Base-by-base conservation (phyloP, 2,797 vertebrate genomes). In the Onychomys torridus region DNA sequence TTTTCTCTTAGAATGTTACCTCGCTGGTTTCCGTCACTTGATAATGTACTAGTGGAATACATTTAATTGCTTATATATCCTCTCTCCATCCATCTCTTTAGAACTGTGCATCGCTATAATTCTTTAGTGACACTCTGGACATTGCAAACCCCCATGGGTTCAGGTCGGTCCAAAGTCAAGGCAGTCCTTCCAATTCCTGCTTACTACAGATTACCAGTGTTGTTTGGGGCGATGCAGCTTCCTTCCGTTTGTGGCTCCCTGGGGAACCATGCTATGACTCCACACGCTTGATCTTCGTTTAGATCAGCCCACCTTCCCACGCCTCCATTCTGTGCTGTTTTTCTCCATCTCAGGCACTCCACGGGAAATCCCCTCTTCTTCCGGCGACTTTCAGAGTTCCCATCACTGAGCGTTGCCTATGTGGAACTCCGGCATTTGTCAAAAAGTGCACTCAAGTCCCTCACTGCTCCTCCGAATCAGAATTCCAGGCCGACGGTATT, bases 341-440 rank as follows among this genome's bases (percentile, higher is more conserved):
- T 71, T 16, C n/a, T 82, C 40, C 9, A 55, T 59, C 55, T 82
- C 27, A 5, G 10, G 67, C 6, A 3, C 29, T 34, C 25, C 55
- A 37, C 17, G 4, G 17, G n/a, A 34, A 21, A 65, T 32, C 21
- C 40, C 49, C 19, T 27, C 59, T 59, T 86, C 67, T 78, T 67
- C 29, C 43, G 14, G 0, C 5, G 23, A 17, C 25, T 59, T 73
- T 83, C 49, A 59, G 34, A 59, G 49, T 95, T 83, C 94, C 46
- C n/a, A 43, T 83, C 71, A 59, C 43, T 86, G 37, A 55, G 34
- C 16, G 52, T 29, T n/a, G 65, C 49, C 65, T 52, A 29, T 69
- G 34, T 81, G n/a, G 59, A 81, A 73, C 40, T 63, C 27, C 78
- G 46, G 14, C 40, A 34, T 79, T 92, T 93, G 37, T 84, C 87